Conservation (phyloP, 2,797 vertebrate species). For the Semaprochilodus insignis region DNA sequence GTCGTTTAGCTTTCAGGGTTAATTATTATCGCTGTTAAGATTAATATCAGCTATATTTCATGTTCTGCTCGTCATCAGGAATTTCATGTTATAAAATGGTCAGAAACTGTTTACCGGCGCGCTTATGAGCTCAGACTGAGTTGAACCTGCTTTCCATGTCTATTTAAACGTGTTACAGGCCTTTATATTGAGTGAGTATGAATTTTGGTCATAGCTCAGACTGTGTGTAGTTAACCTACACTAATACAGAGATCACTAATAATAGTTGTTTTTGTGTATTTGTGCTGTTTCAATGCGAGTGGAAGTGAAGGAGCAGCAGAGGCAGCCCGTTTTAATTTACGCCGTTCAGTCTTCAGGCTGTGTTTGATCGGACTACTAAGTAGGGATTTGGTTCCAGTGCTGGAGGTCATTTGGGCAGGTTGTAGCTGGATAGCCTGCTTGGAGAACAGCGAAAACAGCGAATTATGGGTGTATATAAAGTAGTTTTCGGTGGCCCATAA, state of each 20-base stretch:
- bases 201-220: background rate
- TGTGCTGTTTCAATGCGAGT: slow-evolving; percentile 17
- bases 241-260: no score
- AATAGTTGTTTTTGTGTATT: background rate
- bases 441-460: slow-evolving; percentile 68
- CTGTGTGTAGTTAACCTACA: no score
- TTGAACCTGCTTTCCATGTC: background rate
- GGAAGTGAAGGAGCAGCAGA: slow-evolving; percentile 22
- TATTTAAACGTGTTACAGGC: background rate
- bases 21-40: background rate
- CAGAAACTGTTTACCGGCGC: background rate
- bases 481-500: slow-evolving; percentile 44
- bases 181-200: background rate
- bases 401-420: slow-evolving; percentile 67
- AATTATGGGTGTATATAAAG: slow-evolving; percentile 41
- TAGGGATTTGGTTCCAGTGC: slow-evolving; percentile 79
- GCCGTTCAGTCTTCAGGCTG: slow-evolving; percentile 77
- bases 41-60: background rate
- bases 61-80: background rate
- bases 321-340: slow-evolving; percentile 80
- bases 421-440: slow-evolving; percentile 57
- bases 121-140: background rate
- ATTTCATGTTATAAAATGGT: background rate
- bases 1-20: background rate
- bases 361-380: slow-evolving; percentile 83